A percentile compares a stretch with the other conserved stretches of the same genome.
Conservation (phyloP, 2,113 vertebrate species). For the Triplophysa rosa region DNA sequence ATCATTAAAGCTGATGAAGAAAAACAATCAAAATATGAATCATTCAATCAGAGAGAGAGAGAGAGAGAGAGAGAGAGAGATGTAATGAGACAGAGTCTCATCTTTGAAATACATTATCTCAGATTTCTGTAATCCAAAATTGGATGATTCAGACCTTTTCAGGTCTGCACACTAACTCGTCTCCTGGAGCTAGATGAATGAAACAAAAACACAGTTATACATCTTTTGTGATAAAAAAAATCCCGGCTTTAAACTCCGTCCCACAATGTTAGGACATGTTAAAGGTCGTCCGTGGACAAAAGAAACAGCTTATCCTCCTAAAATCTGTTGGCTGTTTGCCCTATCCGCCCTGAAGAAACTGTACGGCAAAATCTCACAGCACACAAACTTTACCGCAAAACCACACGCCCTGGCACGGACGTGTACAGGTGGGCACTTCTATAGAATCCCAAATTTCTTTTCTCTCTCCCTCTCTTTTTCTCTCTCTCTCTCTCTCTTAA, state of each 20-base stretch:
- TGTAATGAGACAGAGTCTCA: background rate
- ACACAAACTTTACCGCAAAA: conserved; percentile 4
- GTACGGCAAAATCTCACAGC: conserved; percentile 8
- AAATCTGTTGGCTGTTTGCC: background rate
- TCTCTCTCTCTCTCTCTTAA: conserved; percentile 8
- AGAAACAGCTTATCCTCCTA: background rate
- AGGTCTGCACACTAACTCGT: background rate
- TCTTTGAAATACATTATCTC: background rate
- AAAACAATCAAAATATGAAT: no score
- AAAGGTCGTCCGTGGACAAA: conserved; percentile 25
- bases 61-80: background rate
- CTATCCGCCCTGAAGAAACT: conserved; percentile 1
- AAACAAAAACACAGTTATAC: conserved; percentile 2
- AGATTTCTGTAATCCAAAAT: background rate
- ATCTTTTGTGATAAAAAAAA: conserved; percentile 8
- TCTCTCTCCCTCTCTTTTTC: background rate
- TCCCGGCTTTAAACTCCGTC: background rate
- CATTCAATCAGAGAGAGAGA: no score
- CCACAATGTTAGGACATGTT: conserved; percentile 5
- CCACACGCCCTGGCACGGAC: conserved; percentile 15
- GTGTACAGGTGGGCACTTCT: conserved; percentile 26
- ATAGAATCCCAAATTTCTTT: conserved; percentile 2
- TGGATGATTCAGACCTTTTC: conserved; percentile 11
- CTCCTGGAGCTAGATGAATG: background rate
- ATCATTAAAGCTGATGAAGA: no score